phyloP scores from a whole-genome alignment of 2,113 vertebrate species.

The Reinhardtius hippoglossoides region DNA sequence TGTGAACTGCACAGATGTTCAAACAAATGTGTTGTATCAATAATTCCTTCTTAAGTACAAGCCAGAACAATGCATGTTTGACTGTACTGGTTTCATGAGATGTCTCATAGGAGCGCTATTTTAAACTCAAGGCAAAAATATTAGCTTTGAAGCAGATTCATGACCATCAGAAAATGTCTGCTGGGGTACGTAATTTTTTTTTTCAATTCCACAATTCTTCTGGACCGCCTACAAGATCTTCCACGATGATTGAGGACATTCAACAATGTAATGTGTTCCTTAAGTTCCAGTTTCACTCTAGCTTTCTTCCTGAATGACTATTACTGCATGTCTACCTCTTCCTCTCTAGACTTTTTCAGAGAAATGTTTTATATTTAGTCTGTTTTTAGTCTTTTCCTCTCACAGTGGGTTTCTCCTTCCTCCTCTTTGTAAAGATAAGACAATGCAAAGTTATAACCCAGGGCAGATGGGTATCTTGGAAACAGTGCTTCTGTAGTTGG shows the following conservation, averaged over 20 bases:
- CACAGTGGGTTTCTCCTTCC: not conserved
- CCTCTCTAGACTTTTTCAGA: constrained; percentile 10
- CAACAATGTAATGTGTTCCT: not conserved
- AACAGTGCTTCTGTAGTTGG: constrained; percentile 9
- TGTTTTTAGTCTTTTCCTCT: not conserved
- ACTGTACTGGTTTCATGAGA: too few species aligned
- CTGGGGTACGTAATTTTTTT: not conserved
- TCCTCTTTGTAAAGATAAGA: not conserved
- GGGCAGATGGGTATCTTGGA: constrained; percentile 4
- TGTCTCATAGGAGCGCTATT: not conserved
- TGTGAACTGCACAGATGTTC: too few species aligned
- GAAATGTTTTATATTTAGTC: constrained; percentile 1
- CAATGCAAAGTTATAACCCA: constrained; percentile 46
- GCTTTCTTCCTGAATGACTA: constrained; percentile 2
- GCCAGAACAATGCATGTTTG: too few species aligned
- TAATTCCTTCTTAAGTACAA: too few species aligned
- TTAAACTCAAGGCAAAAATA: not conserved
- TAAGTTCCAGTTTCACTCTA: constrained; percentile 16
- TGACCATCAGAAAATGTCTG: constrained; percentile 25
- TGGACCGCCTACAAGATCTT: constrained; percentile 18
- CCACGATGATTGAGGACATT: not conserved
- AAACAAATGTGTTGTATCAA: too few species aligned
- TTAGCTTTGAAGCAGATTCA: constrained; percentile 18
- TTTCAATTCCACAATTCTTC: constrained; percentile 4
- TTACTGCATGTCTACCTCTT: constrained; percentile 18